Evolutionary conservation across 2,888 invertebrate species (phyloP).

Genomic region (Trissonchulus latispiculum): DNA sequence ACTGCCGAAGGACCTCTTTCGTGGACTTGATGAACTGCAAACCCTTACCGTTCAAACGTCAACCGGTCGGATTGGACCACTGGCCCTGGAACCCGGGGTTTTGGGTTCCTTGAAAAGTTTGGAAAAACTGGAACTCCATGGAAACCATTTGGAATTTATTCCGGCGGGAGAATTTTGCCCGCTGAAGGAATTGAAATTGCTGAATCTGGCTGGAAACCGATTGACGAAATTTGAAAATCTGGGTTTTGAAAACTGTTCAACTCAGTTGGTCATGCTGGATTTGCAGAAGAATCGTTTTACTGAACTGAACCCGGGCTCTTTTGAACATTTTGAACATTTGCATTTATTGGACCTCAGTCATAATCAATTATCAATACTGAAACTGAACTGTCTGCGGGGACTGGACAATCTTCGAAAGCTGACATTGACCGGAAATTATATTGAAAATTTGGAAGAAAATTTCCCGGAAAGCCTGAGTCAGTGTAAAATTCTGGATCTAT

Average conservation of each 20-base stretch:
- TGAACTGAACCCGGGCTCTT: background rate
- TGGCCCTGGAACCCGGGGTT: conserved; percentile 8
- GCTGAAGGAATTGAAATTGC: conserved; percentile 19
- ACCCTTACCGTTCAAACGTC: conserved; percentile 16
- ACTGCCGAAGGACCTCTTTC: conserved; percentile 20
- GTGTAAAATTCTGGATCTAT: conserved; percentile 32
- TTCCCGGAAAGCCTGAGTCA: conserved; percentile 15
- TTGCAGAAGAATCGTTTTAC: conserved; percentile 14
- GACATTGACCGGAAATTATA: background rate
- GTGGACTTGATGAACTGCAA: conserved; percentile 20
- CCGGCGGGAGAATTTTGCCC: conserved; percentile 22
- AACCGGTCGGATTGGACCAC: background rate
- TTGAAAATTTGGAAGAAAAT: background rate
- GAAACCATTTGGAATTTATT: conserved; percentile 1
- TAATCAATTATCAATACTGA: conserved; percentile 3
- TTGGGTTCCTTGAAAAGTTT: conserved; percentile 1
- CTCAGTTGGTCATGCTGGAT: conserved; percentile 21
- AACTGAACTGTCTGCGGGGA: background rate
- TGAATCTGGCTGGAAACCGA: conserved; percentile 22
- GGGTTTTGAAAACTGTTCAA: conserved; percentile 14
- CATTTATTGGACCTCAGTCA: conserved; percentile 66
- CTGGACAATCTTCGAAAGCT: conserved; percentile 1
- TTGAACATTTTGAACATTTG: background rate
- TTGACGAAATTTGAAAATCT: background rate
- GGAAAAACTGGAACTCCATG: conserved; percentile 20